phyloP scores from a whole-genome alignment of 2,888 invertebrate genomes.

The Parelbella ahira region DNA sequence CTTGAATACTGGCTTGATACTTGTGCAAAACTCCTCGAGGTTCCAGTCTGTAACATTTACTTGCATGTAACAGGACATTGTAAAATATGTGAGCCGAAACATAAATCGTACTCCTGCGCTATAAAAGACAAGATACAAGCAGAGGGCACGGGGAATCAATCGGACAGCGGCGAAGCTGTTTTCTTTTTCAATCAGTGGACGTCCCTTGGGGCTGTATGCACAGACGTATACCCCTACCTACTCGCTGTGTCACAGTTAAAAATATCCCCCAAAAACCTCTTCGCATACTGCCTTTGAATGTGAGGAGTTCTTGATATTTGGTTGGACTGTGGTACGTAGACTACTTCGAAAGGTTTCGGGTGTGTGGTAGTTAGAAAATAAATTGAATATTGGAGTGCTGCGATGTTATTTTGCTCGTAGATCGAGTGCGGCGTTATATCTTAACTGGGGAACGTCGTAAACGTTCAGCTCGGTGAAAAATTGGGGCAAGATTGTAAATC shows the following conservation, averaged over 20 bases:
- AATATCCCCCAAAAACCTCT: background rate
- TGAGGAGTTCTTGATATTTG: constrained; percentile 4
- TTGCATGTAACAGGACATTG: no score
- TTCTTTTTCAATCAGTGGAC: constrained; percentile 74
- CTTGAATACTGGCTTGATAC: no score
- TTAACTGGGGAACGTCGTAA: constrained; percentile 33
- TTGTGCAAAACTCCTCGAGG: no score
- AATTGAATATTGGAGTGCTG: constrained; percentile 62
- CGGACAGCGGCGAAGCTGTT: constrained; percentile 69
- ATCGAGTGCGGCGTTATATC: constrained; percentile 60
- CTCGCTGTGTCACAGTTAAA: constrained; percentile 42
- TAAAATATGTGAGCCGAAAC: no score
- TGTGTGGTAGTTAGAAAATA: constrained; percentile 67
- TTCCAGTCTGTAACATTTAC: no score
- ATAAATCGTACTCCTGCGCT: constrained; percentile 14
- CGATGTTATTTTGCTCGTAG: constrained; percentile 44
- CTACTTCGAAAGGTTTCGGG: constrained; percentile 36
- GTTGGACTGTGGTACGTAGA: constrained; percentile 23
- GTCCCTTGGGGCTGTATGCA: constrained; percentile 52
- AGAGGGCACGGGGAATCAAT: constrained; percentile 52
- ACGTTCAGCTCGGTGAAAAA: constrained; percentile 15
- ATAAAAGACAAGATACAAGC: constrained; percentile 17
- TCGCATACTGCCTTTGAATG: background rate
- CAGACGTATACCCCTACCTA: constrained; percentile 43
- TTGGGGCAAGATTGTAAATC: constrained; percentile 12